phyloP scores from a whole-genome alignment of 2,797 vertebrate genomes.

The Neostethus bicornis region DNA sequence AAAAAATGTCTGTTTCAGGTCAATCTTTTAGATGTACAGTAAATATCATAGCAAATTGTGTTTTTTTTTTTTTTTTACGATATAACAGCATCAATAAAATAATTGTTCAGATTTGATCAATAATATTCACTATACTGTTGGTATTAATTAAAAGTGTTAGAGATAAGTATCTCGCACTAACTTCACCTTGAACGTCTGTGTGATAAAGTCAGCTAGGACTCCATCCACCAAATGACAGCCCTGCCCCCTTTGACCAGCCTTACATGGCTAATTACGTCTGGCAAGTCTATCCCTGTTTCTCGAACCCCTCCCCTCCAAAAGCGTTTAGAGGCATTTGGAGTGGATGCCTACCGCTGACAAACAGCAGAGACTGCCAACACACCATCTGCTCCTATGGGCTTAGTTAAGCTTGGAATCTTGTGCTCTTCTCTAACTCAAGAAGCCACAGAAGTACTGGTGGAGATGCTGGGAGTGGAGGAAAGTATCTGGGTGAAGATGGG shows the following conservation, averaged over 20 bases:
- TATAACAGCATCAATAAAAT: slow-evolving; percentile 13
- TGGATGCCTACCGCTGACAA: slow-evolving; percentile 57
- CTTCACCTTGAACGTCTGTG: slow-evolving; percentile 12
- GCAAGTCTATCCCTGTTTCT: slow-evolving; percentile 54
- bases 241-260: slow-evolving; percentile 41
- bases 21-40: too few relatives aligned
- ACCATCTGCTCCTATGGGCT: slow-evolving; percentile 79
- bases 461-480: slow-evolving; percentile 32
- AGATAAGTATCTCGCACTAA: slow-evolving; percentile 18
- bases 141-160: slow-evolving; percentile 7
- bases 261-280: slow-evolving; percentile 67
- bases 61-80: too few relatives aligned
- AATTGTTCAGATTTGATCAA: slow-evolving; percentile 4
- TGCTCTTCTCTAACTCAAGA: slow-evolving; percentile 35
- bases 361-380: slow-evolving; percentile 62
- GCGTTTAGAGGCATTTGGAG: slow-evolving; percentile 71
- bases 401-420: slow-evolving; percentile 67
- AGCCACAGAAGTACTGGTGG: slow-evolving; percentile 24
- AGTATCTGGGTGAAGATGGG: slow-evolving; percentile 20
- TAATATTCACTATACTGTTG: neutral
- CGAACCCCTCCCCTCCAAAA: slow-evolving; percentile 53
- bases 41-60: neutral
- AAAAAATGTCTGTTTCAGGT: too few relatives aligned
- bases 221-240: slow-evolving; percentile 27
- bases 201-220: slow-evolving; percentile 36